Evolutionary conservation across 2,797 vertebrate species (phyloP).

Genomic region (Myotis planiceps): DNA sequence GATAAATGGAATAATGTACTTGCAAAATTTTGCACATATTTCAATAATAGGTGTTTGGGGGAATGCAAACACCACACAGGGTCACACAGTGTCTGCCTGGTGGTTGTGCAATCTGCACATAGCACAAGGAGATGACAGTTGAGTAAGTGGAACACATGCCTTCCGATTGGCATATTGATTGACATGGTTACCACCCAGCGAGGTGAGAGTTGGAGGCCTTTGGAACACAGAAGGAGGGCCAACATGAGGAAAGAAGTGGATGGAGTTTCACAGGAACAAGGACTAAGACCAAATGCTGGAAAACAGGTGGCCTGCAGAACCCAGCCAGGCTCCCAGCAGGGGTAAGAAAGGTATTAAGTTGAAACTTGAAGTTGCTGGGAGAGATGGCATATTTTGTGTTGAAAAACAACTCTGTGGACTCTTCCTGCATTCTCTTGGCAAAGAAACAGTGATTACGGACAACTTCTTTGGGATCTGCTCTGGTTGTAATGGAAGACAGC

Average conservation of each 20-base stretch:
- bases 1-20: not conserved
- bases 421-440: conserved; percentile 75
- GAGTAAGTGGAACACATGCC: not conserved
- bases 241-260: not conserved
- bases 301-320: not conserved
- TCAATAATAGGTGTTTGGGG: not conserved
- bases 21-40: not conserved
- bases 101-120: not conserved
- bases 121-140: not conserved
- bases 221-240: not conserved
- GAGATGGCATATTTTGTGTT: conserved; percentile 61
- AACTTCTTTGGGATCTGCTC: not conserved
- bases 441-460: conserved; percentile 67
- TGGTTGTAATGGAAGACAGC: not conserved
- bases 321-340: not conserved
- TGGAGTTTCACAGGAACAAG: not conserved
- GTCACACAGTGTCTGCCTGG: not conserved
- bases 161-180: not conserved
- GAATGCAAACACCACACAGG: not conserved
- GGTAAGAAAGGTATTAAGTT: conserved; percentile 45
- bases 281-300: not conserved
- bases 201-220: not conserved
- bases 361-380: conserved; percentile 65
- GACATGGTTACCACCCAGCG: not conserved
- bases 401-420: conserved; percentile 76